Evolutionary conservation across 2,888 invertebrate genomes (phyloP).

Genomic region (Therioaphis trifolii): DNA sequence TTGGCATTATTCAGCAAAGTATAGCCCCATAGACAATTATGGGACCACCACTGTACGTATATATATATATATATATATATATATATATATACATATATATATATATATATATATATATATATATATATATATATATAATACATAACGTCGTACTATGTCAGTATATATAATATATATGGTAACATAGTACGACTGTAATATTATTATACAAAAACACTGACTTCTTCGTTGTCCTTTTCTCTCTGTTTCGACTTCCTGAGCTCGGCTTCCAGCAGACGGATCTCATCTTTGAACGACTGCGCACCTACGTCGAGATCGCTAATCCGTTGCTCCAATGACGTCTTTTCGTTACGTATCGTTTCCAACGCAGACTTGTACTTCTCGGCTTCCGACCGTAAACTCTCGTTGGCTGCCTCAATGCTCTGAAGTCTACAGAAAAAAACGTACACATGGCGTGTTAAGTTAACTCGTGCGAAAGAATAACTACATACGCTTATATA

Average conservation of each 20-base stretch:
- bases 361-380: slow-evolving; percentile 76
- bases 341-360: slow-evolving; percentile 72
- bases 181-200: too few species aligned
- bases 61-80: too few species aligned
- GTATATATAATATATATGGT: too few species aligned
- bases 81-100: too few species aligned
- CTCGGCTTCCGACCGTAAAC: slow-evolving; percentile 76
- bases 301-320: slow-evolving; percentile 70
- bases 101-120: too few species aligned
- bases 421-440: slow-evolving; percentile 73
- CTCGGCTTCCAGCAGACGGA: slow-evolving; percentile 69
- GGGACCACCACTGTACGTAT: too few species aligned
- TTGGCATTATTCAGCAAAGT: too few species aligned
- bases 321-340: slow-evolving; percentile 72
- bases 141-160: too few species aligned
- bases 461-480: neutral
- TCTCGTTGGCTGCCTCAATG: slow-evolving; percentile 76
- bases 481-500: neutral
- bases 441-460: too few species aligned
- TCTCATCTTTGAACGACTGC: slow-evolving; percentile 72
- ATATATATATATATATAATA: too few species aligned
- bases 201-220: too few species aligned
- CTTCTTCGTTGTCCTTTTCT: slow-evolving; percentile 65
- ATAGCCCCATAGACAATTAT: too few species aligned
- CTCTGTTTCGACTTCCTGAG: slow-evolving; percentile 71